Evolutionary conservation across 2,888 invertebrate genomes (phyloP), one percentile per base, ranked within the genome.

Genomic region (Phrixothrix hirtus): DNA sequence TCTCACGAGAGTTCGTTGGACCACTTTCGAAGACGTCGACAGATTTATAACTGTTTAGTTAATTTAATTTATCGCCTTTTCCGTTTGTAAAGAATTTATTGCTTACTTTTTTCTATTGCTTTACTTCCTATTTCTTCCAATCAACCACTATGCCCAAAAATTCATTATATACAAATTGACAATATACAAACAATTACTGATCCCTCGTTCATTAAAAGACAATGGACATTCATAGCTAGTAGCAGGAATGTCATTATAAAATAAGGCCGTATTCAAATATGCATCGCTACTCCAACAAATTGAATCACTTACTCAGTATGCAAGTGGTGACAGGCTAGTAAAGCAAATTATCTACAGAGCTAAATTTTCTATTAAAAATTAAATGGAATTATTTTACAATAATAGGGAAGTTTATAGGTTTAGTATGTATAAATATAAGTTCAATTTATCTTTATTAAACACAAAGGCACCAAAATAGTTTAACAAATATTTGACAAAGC

Each of bases 151-250:
- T 12, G 12, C 51, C n/a, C 50, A 39, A 52, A 58, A 62, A 71
- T 71, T 72, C 70, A 72, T 73, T 72, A 71, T 59, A 72, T 73
- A 73, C 69, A 74, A 73, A 74, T 74, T 73, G 73, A 71, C 75
- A 74, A 74, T 75, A 74, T 71, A 73, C 74, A 74, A 75, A 75
- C 74, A 75, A 75, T 74, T 74, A 73, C 72, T 61, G 69, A 68
- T 71, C 74, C 73, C 73, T 67, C 64, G 70, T 66, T 69, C 65
- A 70, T 72, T 70, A 69, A 58, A 69, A 66, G 67, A 74, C 72
- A 73, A 73, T 73, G 71, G 69, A 69, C 69, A 69, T 73, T 72
- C 72, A 72, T 73, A 73, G 73, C 72, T 72, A 72, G 72, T 68
- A 69, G 65, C 71, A 69, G 72, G 73, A 73, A 75, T 73, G 73